Evolutionary conservation across 1,140 invertebrate genomes (phyloP).

Genomic region (Drosophila carrolli): DNA sequence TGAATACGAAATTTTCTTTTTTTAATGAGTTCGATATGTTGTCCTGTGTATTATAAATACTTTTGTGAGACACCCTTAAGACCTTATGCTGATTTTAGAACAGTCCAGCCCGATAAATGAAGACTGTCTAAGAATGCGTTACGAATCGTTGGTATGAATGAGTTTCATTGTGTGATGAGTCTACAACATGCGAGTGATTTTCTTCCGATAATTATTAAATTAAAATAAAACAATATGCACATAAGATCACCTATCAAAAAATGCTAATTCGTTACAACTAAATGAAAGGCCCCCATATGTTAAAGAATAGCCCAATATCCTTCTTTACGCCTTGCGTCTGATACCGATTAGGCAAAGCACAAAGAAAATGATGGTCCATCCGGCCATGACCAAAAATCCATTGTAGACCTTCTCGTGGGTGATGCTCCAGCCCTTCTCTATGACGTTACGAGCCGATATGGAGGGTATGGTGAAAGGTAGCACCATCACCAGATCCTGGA

Average conservation of each 20-base stretch:
- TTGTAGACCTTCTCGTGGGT: slow-evolving; percentile 86
- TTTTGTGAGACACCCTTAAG: slow-evolving; percentile 71
- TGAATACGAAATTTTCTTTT: slow-evolving; percentile 24
- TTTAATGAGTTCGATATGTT: slow-evolving; percentile 51
- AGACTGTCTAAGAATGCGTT: slow-evolving; percentile 25
- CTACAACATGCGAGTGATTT: slow-evolving; percentile 77
- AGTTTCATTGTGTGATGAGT: slow-evolving; percentile 50
- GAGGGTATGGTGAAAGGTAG: slow-evolving; percentile 90
- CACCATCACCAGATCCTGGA: slow-evolving; percentile 86
- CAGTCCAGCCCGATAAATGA: slow-evolving; percentile 5
- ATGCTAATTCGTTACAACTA: slow-evolving; percentile 64
- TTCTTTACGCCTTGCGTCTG: slow-evolving; percentile 77
- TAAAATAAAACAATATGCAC: slow-evolving; percentile 73
- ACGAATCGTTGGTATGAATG: slow-evolving; percentile 42
- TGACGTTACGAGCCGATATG: slow-evolving; percentile 87
- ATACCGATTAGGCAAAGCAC: slow-evolving; percentile 85
- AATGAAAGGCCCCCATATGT: slow-evolving; percentile 35
- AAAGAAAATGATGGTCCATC: slow-evolving; percentile 86
- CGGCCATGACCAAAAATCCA: slow-evolving; percentile 87
- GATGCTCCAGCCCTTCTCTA: slow-evolving; percentile 87
- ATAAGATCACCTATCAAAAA: slow-evolving; percentile 73
- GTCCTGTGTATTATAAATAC: slow-evolving; percentile 69
- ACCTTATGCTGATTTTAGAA: slow-evolving; percentile 51
- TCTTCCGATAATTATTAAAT: slow-evolving; percentile 78
- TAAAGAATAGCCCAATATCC: slow-evolving; percentile 22